Evolutionary conservation across 2,797 vertebrate genomes (phyloP).

Genomic region (Pitangus sulphuratus): DNA sequence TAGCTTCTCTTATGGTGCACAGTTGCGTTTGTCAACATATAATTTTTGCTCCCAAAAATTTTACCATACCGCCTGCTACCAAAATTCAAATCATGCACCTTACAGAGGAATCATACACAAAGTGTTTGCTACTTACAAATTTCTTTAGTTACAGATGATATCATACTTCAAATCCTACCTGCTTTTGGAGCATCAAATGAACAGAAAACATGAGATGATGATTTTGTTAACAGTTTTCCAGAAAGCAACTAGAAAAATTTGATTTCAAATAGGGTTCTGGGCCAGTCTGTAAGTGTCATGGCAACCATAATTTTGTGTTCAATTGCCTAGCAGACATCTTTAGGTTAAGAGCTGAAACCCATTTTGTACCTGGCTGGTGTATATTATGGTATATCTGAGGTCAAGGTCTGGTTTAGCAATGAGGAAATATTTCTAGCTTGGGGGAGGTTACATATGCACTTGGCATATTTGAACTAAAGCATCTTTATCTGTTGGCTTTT

Average conservation of each 20-base stretch:
- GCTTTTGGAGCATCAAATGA: neutral
- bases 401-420: conserved; percentile 31
- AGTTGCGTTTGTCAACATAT: neutral
- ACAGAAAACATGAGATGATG: neutral
- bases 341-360: neutral
- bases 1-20: neutral
- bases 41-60: neutral
- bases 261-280: neutral
- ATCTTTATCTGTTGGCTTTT: conserved; percentile 33
- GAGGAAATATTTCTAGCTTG: conserved; percentile 42
- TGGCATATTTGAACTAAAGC: conserved; percentile 16
- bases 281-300: neutral
- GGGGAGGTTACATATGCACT: neutral
- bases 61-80: neutral
- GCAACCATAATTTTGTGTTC: neutral
- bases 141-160: neutral
- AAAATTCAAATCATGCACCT: neutral
- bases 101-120: neutral
- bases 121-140: neutral
- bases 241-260: neutral
- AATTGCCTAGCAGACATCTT: neutral
- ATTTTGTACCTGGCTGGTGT: neutral
- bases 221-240: neutral
- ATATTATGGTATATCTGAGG: neutral
- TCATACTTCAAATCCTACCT: neutral